Evolutionary conservation across 1,140 invertebrate genomes (phyloP).

Genomic region (Lepidurus apus): DNA sequence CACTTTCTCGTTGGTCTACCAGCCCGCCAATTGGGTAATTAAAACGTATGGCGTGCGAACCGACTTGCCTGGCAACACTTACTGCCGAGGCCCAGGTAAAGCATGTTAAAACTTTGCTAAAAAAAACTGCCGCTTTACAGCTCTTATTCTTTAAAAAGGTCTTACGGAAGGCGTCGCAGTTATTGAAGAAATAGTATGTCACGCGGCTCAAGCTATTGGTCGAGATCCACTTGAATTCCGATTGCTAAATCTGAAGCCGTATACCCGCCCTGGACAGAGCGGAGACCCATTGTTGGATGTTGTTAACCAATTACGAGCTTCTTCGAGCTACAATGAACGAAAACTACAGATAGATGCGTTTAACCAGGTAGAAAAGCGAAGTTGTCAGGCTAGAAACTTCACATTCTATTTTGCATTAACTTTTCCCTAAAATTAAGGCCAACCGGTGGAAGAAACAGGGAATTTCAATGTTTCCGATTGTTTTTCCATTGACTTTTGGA

Average conservation of each 20-base stretch:
- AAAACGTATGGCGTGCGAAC: slow-evolving; percentile 43
- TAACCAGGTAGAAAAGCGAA: not conserved
- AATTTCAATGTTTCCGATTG: slow-evolving; percentile 60
- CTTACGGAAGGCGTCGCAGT: slow-evolving; percentile 57
- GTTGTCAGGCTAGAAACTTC: not conserved
- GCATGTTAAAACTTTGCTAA: not conserved
- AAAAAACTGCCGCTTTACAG: not conserved
- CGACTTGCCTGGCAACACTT: slow-evolving; percentile 58
- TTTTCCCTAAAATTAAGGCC: slow-evolving; percentile 37
- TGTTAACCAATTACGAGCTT: slow-evolving; percentile 8
- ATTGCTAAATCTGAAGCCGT: slow-evolving; percentile 38
- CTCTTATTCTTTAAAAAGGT: slow-evolving; percentile 46
- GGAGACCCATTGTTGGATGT: slow-evolving; percentile 38
- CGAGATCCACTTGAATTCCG: slow-evolving; percentile 59
- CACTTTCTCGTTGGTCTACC: not conserved
- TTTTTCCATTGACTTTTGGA: slow-evolving; percentile 52
- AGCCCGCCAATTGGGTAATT: not conserved
- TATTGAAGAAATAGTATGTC: slow-evolving; percentile 74
- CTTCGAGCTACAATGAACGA: not conserved
- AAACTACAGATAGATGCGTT: not conserved
- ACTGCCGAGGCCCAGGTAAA: slow-evolving; percentile 54
- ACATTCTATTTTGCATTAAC: not conserved
- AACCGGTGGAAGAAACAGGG: slow-evolving; percentile 75
- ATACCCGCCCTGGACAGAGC: slow-evolving; percentile 42
- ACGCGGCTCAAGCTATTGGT: slow-evolving; percentile 60